Base-by-base conservation (phyloP, 2,888 invertebrate genomes). In the Acholoe squamosa region DNA sequence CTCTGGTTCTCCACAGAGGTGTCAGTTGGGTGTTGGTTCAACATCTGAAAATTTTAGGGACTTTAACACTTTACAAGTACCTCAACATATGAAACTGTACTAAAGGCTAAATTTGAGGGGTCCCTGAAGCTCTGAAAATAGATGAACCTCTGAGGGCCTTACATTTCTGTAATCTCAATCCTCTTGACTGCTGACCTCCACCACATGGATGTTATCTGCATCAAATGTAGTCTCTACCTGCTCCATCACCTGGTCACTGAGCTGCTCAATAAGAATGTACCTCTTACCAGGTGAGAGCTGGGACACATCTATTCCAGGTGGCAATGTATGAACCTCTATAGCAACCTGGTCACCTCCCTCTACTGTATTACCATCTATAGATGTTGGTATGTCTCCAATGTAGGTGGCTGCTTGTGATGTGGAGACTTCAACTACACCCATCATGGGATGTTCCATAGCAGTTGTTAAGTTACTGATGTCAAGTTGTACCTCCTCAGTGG, bases 401-500 rank as follows among this genome's bases (percentile, higher is more conserved):
- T 61, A 61, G 22, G 61, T 61, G 19, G 61, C n/a, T 61, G 22
- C 61, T 10, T 43, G 43, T n/a, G 61, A 19, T n/a, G 61, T 61
- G 5, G 61, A 61, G 3, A 61, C 61, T 14, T 61, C 61, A n/a
- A 80, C 86, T 54, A 56, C 10, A 54, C 54, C 19, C 52, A 7
- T 22, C 31, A 86, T 52, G 10, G 86, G 28, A n/a, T 54, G 19
- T 12, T 86, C 52, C 28, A 86, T 54, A 54, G 86, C 54, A 16
- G 52, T 10, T 16, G 80, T 28, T 54, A 86, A 54, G 16, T 86
- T 52, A 33, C 19, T 86, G 25, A 86, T 86, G 86, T 86, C 54
- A 14, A 86, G 86, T 12, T 86, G 25, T 3, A 7, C 86, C 86
- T 25, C 86, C 14, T 14, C 86, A 25, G 25, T 22, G 43, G 43